A percentile compares a stretch with the other conserved stretches of the same genome.
Evolutionary conservation across 2,113 vertebrate species (phyloP).

Genomic region (Synodontis membranacea): DNA sequence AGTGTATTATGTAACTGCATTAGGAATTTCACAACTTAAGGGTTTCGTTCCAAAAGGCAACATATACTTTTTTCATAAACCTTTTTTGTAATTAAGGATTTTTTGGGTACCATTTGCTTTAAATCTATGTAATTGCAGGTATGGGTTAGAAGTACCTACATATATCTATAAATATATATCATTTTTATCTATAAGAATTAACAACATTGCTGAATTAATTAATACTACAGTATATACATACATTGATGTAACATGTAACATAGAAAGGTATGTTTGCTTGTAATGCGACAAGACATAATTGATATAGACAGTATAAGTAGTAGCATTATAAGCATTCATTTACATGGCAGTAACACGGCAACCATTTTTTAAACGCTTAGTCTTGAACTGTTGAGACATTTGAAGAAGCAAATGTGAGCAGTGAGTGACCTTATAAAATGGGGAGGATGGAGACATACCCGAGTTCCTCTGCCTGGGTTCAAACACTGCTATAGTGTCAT

Average conservation of each 20-base stretch:
- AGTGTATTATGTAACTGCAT: background rate
- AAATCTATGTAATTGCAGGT: background rate
- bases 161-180: no score
- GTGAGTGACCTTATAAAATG: background rate
- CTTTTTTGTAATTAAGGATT: background rate
- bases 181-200: background rate
- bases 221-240: background rate
- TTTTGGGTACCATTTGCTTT: background rate
- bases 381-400: background rate
- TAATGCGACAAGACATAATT: background rate
- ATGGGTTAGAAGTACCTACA: background rate
- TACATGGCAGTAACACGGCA: background rate
- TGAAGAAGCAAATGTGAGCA: background rate
- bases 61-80: background rate
- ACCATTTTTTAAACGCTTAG: background rate
- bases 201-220: background rate
- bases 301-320: background rate
- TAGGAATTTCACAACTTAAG: background rate
- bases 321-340: background rate
- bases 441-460: slow-evolving; percentile 68
- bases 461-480: slow-evolving; percentile 79
- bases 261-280: background rate
- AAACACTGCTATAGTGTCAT: slow-evolving; percentile 84
- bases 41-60: background rate
- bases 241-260: no score